These are phyloP conservation scores for Corynorhinus townsendii DNA, from an alignment of 2,113 vertebrate genomes.

Conservation along the genomic window DNA sequence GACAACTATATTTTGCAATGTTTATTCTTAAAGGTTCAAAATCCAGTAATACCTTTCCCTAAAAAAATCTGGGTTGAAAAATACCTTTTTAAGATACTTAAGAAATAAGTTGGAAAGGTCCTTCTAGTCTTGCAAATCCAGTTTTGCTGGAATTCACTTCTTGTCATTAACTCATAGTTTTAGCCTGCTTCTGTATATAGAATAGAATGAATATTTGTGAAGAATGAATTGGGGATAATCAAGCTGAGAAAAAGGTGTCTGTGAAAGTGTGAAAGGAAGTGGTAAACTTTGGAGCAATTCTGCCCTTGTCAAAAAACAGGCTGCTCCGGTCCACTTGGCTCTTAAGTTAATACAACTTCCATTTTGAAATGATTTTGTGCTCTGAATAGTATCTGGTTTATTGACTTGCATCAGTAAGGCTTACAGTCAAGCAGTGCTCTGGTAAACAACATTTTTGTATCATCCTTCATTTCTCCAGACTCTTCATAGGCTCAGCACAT, in stretches of 20 bases:
- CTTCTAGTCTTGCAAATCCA: not conserved
- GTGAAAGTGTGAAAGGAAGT: not conserved
- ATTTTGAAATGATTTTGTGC: not conserved
- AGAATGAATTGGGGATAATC: slow-evolving; percentile 32
- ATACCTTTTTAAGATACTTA: not conserved
- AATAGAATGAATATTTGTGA: slow-evolving; percentile 52
- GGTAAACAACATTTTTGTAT: not conserved
- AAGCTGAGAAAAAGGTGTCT: not conserved
- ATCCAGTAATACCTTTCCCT: not conserved
- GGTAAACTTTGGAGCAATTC: not conserved
- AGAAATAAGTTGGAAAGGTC: not conserved
- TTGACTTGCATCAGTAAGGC: not conserved
- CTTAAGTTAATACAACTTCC: not conserved
- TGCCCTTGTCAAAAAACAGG: not conserved
- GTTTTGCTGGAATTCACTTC: slow-evolving; percentile 48
- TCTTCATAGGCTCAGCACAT: too few relatives aligned
- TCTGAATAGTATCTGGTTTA: not conserved
- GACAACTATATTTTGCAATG: not conserved
- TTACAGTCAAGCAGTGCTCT: not conserved
- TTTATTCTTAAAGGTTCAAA: slow-evolving; percentile 15
- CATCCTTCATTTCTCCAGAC: not conserved
- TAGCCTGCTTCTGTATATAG: slow-evolving; percentile 53
- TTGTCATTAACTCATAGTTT: slow-evolving; percentile 28
- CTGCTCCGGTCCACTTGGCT: not conserved
- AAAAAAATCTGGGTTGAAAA: not conserved